Percentiles rank a stretch among this genome's conserved stretches.
Conservation (phyloP, 2,797 vertebrate species). For the Clarias laeviceps region DNA sequence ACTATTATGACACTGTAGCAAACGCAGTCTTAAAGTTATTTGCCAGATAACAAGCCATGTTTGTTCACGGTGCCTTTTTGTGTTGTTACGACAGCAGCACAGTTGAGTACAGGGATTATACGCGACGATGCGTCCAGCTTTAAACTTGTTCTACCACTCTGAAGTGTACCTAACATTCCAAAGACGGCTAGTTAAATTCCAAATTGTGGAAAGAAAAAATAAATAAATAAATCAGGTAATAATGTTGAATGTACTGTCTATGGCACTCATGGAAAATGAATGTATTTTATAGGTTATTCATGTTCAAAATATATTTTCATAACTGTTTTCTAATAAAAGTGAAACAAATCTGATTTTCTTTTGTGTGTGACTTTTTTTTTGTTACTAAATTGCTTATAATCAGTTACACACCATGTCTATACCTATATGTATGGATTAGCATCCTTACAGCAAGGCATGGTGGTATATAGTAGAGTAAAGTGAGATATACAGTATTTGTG, state of each 20-base stretch:
- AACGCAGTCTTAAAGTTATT: constrained; percentile 48
- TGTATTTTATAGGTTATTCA: constrained; percentile 71
- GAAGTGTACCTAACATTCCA: constrained; percentile 75
- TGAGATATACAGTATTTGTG: not conserved
- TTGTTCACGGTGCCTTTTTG: constrained; percentile 38
- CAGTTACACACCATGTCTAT: not conserved
- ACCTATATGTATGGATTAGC: no score
- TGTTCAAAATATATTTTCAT: constrained; percentile 61
- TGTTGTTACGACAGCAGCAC: constrained; percentile 16
- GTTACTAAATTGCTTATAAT: not conserved
- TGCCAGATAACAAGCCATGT: constrained; percentile 31
- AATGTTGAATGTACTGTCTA: constrained; percentile 54
- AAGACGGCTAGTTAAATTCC: constrained; percentile 49
- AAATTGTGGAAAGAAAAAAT: constrained; percentile 55
- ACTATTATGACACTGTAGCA: constrained; percentile 20
- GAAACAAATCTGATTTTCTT: not conserved
- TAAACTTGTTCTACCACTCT: constrained; percentile 66
- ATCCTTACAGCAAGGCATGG: no score
- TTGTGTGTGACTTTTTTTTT: not conserved
- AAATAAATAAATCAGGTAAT: constrained; percentile 63
- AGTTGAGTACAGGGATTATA: constrained; percentile 50
- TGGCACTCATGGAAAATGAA: constrained; percentile 59
- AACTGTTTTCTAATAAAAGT: constrained; percentile 65
- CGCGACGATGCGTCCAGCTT: constrained; percentile 53
- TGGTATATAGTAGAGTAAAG: not conserved